Percentiles rank a stretch among this genome's conserved stretches.
Conservation (phyloP, 2,888 invertebrate genomes). For the Drosophila meridiana region DNA sequence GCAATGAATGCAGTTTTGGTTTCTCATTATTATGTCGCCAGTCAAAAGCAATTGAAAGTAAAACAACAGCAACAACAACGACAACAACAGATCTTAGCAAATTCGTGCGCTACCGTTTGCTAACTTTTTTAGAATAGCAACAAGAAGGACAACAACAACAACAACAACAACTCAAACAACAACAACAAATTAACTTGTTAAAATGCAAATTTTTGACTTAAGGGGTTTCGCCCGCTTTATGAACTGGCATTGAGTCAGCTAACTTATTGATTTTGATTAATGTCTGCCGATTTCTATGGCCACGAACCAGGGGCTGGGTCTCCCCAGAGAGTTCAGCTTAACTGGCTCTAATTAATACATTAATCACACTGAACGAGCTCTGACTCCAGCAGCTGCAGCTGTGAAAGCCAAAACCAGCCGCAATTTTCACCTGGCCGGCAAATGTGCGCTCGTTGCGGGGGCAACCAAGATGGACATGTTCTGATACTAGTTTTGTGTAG, state of each 20-base stretch:
- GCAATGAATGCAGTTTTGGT: constrained; percentile 73
- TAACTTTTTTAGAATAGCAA: constrained; percentile 68
- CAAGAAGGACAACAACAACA: constrained; percentile 25
- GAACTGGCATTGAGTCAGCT: constrained; percentile 71
- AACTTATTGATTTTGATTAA: constrained; percentile 79
- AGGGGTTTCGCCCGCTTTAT: constrained; percentile 57
- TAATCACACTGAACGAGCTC: constrained; percentile 53
- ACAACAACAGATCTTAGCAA: constrained; percentile 44
- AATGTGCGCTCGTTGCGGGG: constrained; percentile 41
- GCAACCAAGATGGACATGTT: constrained; percentile 75
- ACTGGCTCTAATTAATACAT: constrained; percentile 75
- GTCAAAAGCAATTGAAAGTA: constrained; percentile 79
- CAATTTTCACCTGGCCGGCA: constrained; percentile 59
- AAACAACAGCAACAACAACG: constrained; percentile 42
- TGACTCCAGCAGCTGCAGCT: constrained; percentile 25
- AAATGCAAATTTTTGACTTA: constrained; percentile 78
- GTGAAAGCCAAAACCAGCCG: constrained; percentile 61
- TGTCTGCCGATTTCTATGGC: constrained; percentile 70
- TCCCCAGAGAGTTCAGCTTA: constrained; percentile 54
- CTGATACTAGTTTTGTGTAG: constrained; percentile 77
- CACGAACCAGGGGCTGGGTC: constrained; percentile 64
- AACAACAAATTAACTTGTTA: constrained; percentile 81
- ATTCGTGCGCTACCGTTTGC: constrained; percentile 81
- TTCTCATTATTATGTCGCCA: constrained; percentile 79
- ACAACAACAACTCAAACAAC: constrained; percentile 38